Evolutionary conservation across 1,140 invertebrate genomes (phyloP).

Genomic region (Neoseiulus cucumeris): DNA sequence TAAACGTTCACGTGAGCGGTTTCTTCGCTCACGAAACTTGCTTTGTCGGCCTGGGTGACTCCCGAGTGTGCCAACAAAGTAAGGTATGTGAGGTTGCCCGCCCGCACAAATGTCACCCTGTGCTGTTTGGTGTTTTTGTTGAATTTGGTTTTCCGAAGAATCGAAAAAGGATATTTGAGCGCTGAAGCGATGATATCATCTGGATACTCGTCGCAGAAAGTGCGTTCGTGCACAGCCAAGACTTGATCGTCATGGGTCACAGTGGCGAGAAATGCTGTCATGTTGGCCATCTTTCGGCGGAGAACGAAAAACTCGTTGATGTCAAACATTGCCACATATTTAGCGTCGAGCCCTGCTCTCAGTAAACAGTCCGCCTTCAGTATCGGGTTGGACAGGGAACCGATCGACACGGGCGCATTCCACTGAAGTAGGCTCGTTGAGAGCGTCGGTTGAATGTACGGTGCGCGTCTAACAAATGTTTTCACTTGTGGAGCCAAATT

Average conservation of each 20-base stretch:
- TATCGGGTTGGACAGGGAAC: neutral
- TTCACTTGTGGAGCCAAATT: neutral
- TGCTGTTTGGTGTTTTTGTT: neutral
- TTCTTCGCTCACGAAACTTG: neutral
- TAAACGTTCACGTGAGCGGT: neutral
- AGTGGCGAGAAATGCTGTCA: neutral
- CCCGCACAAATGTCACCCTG: neutral
- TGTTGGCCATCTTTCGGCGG: neutral
- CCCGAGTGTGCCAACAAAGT: neutral
- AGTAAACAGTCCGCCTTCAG: neutral
- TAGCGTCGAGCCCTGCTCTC: neutral
- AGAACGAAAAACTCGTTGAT: neutral
- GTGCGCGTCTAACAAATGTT: neutral
- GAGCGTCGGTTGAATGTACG: neutral
- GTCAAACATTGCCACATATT: neutral
- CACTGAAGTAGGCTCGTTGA: neutral
- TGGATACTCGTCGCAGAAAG: neutral
- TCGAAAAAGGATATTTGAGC: neutral
- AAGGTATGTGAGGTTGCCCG: neutral
- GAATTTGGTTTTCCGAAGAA: neutral
- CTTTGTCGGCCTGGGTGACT: neutral
- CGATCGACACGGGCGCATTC: neutral
- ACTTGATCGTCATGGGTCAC: neutral
- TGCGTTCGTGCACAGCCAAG: neutral
- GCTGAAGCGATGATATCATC: neutral